Evolutionary conservation across 2,113 vertebrate genomes (phyloP).

Genomic region (Nothocercus nigrocapillus): DNA sequence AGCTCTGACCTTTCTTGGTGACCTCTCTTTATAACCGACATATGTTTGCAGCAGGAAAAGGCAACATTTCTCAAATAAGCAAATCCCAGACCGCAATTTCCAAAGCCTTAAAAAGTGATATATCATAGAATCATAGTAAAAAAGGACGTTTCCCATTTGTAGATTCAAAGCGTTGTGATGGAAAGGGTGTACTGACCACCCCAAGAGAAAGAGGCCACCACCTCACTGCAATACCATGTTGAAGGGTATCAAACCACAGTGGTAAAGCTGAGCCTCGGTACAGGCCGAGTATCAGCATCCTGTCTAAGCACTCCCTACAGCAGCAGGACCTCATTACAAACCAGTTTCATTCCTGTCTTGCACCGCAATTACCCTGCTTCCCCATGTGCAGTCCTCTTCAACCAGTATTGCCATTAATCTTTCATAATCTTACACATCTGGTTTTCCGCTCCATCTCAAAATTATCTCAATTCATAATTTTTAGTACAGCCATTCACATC

Average conservation of each 20-base stretch:
- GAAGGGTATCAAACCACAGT: not conserved
- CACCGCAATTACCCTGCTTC: not conserved
- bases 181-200: not conserved
- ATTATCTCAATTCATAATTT: not conserved
- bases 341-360: not conserved
- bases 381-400: not conserved
- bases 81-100: not conserved
- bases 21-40: not conserved
- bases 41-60: not conserved
- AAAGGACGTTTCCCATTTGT: not conserved
- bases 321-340: not conserved
- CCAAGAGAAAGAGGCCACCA: not conserved
- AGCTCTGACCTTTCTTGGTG: not conserved
- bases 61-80: not conserved
- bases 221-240: not conserved
- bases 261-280: not conserved
- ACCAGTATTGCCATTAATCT: not conserved
- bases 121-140: accelerated
- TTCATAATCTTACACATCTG: not conserved
- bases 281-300: not conserved
- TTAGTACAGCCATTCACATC: not conserved
- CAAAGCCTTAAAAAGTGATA: not conserved
- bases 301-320: not conserved
- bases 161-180: not conserved
- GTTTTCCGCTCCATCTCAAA: not conserved